Percentiles rank a stretch among this genome's conserved stretches.
Conservation (phyloP, 2,113 vertebrate genomes). For the Pomatorhinus ruficollis region DNA sequence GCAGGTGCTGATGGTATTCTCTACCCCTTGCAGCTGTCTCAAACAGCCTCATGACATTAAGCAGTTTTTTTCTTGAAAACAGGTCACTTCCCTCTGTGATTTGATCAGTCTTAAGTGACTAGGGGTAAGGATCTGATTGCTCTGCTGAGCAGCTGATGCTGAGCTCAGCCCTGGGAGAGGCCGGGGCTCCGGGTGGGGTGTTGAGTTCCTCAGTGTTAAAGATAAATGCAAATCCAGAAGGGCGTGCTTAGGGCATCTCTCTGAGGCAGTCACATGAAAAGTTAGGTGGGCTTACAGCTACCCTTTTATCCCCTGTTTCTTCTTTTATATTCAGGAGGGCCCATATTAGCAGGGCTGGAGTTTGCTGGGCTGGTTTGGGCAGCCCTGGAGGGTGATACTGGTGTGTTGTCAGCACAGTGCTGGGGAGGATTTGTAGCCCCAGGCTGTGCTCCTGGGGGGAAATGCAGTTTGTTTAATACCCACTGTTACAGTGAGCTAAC, state of each 20-base stretch:
- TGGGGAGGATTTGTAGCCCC: not conserved
- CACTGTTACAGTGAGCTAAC: fast-evolving
- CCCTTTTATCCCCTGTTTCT: not conserved
- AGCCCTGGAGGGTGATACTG: not conserved
- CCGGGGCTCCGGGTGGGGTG: not conserved
- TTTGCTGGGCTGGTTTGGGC: not conserved
- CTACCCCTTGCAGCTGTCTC: not conserved
- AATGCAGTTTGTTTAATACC: not conserved
- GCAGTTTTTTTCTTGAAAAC: not conserved
- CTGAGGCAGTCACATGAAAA: not conserved
- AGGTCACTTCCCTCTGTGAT: not conserved
- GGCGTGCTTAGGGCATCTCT: not conserved
- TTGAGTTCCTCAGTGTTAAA: not conserved
- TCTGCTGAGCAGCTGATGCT: not conserved
- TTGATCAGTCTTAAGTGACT: not conserved
- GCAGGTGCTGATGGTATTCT: not conserved
- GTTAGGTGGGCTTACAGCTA: not conserved
- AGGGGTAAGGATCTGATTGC: not conserved
- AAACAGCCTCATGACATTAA: not conserved
- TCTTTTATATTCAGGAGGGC: not conserved
- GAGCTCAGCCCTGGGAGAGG: not conserved
- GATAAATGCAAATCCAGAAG: not conserved
- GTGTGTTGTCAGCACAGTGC: not conserved
- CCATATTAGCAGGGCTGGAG: not conserved
- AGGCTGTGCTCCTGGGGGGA: not conserved